Percentiles rank a stretch among this genome's conserved stretches.
Evolutionary conservation across 2,888 invertebrate genomes (phyloP).

Genomic region (Eupithecia pulchellata): DNA sequence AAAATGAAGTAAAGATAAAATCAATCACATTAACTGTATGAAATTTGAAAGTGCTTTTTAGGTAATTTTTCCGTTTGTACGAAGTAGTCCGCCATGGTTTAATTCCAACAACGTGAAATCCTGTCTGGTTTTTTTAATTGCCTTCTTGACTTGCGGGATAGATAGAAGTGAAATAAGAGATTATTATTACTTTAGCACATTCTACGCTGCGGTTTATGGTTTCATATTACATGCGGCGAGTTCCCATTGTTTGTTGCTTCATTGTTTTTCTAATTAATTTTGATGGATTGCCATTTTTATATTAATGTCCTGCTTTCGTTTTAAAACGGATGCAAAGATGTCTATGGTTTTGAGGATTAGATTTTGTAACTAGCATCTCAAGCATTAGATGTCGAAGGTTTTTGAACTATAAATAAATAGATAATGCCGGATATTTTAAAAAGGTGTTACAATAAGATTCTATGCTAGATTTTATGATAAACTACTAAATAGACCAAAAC

Average conservation of each 20-base stretch:
- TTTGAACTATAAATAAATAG: not conserved
- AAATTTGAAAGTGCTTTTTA: no score
- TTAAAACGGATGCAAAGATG: not conserved
- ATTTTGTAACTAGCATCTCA: not conserved
- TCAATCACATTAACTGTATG: no score
- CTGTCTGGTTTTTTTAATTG: no score
- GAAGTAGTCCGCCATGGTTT: no score
- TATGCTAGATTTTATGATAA: no score
- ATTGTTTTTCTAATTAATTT: conserved; percentile 22
- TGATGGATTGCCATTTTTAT: conserved; percentile 9
- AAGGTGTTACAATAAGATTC: no score
- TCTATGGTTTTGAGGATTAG: not conserved
- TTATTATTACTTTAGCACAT: not conserved
- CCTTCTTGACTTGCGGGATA: no score
- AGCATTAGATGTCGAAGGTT: not conserved
- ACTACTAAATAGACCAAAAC: no score
- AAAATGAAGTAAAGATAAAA: no score
- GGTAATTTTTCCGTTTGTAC: no score
- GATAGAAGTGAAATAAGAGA: not conserved
- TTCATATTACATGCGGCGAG: conserved; percentile 66
- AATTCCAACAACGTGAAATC: no score
- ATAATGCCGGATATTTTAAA: no score
- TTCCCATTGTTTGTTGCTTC: conserved; percentile 63
- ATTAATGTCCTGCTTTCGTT: not conserved
- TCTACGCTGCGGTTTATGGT: conserved; percentile 65